These are phyloP conservation scores for Apistogramma diplotaenia DNA, from an alignment of 2,113 vertebrate species.

Conservation along the genomic window DNA sequence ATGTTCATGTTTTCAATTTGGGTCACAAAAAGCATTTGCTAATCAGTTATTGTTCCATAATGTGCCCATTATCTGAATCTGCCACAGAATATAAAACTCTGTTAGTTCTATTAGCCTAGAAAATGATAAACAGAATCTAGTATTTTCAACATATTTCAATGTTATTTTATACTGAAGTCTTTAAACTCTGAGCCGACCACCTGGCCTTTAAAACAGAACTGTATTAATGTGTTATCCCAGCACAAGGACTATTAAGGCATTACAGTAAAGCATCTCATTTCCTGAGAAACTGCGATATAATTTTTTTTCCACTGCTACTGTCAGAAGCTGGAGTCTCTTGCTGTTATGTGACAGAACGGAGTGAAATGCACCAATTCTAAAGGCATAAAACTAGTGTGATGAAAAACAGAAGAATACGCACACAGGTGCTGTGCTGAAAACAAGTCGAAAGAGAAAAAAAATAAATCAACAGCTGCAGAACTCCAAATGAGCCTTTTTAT, in stretches of 20 bases:
- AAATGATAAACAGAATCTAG: neutral
- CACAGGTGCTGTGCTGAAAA: neutral
- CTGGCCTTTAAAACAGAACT: too few relatives aligned
- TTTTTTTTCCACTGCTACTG: too few relatives aligned
- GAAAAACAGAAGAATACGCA: neutral
- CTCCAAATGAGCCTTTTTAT: neutral
- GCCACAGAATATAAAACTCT: neutral
- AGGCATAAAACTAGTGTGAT: neutral
- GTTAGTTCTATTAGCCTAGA: neutral
- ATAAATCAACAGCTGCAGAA: accelerated
- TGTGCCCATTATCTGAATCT: accelerated
- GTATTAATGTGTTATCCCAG: too few relatives aligned
- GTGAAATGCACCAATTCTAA: neutral
- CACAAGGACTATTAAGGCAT: too few relatives aligned
- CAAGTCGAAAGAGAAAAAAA: accelerated
- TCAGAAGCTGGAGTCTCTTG: too few relatives aligned
- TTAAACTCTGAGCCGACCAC: too few relatives aligned
- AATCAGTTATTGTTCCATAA: neutral
- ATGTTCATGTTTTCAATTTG: neutral
- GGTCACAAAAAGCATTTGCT: neutral
- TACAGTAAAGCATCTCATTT: too few relatives aligned
- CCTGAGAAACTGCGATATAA: too few relatives aligned
- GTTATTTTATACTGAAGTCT: neutral
- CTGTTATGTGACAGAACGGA: neutral
- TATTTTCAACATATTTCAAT: neutral